phyloP scores from a whole-genome alignment of 2,888 invertebrate genomes.

The Chloroclystis v-ata region DNA sequence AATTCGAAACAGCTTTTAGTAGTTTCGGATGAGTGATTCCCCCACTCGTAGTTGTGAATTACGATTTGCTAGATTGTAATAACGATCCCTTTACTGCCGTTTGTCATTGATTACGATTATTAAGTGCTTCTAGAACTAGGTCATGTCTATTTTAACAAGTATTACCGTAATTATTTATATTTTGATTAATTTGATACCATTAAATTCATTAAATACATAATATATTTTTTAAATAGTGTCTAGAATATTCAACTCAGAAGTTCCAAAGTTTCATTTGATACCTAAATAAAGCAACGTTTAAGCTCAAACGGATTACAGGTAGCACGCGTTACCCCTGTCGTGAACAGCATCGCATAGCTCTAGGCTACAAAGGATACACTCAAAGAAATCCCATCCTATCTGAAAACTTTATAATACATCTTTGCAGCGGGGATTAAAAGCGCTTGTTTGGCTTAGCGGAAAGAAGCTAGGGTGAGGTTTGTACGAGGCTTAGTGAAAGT shows the following conservation, averaged over 20 bases:
- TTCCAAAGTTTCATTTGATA: not conserved
- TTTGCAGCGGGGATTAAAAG: constrained; percentile 26
- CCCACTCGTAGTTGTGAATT: not conserved
- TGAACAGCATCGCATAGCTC: not conserved
- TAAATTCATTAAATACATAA: no score
- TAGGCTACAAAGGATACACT: constrained; percentile 5
- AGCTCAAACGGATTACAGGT: not conserved
- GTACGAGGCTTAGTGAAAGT: constrained; percentile 52
- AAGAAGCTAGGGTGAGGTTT: constrained; percentile 30
- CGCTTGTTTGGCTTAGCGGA: constrained; percentile 30
- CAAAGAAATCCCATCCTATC: constrained; percentile 16
- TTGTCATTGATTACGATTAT: not conserved
- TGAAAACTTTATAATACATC: constrained; percentile 20
- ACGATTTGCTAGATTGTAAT: not conserved
- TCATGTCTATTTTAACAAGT: no score
- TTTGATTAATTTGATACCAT: no score
- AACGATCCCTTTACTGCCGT: not conserved
- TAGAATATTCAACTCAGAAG: no score
- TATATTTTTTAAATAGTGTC: no score
- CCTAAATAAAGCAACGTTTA: no score
- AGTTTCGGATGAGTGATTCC: constrained; percentile 1
- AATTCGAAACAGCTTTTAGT: constrained; percentile 11
- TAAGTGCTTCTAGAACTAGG: no score
- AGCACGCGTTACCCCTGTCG: not conserved
- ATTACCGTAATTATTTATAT: no score